Base-by-base conservation (phyloP, 37 sponge, comb jelly and placozoan species). In the Oopsacas minuta region DNA sequence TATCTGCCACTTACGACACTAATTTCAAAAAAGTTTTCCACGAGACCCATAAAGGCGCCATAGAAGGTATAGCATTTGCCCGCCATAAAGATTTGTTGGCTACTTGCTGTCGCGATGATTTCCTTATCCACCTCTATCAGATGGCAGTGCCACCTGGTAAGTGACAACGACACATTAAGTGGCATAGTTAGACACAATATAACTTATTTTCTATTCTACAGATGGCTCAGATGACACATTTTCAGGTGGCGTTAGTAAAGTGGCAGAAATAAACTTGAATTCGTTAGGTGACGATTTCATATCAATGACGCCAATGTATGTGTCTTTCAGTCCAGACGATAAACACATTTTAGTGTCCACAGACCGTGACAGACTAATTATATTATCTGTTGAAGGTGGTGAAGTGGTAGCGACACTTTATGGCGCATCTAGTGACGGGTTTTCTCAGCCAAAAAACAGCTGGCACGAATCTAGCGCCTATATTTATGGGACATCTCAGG, bases 391-490 rank as follows among this genome's bases (percentile, higher is more conserved):
- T 89, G 52, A 75, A 22, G 88, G 52, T 86, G 95, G 95, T 36
- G 85, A 89, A 39, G 92, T 85, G 87, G 88, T 90, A 38, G 88
- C 92, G 20, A 92, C 91, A 39, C 88, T 93, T 35, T 95, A 95
- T 87, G 96, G 93, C 22, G 91, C 91, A 23, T 86, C 36, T 0
- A 95, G 91, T 88, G 96, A 95, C 87, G 93, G 90, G 28, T 88
- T 82, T 51, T 88, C 90, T 35, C 91, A 91, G 28, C 96, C 96
- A 34, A 83, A 93, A 36, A 91, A 95, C 88, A 93, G 96, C 91
- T 95, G 96, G 96, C 91, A 95, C 61, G 85, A 85, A 22, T 81
- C 52, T 46, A 89, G 92, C 42, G 49, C 83, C 8, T 95, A 95
- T 52, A 90, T 93, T n/a, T 95, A 95, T 90, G 87, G 89, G 25